Evolutionary conservation across 2,888 invertebrate genomes (phyloP), one percentile per base, ranked within the genome.

Genomic region (Tenthredo mesomela): DNA sequence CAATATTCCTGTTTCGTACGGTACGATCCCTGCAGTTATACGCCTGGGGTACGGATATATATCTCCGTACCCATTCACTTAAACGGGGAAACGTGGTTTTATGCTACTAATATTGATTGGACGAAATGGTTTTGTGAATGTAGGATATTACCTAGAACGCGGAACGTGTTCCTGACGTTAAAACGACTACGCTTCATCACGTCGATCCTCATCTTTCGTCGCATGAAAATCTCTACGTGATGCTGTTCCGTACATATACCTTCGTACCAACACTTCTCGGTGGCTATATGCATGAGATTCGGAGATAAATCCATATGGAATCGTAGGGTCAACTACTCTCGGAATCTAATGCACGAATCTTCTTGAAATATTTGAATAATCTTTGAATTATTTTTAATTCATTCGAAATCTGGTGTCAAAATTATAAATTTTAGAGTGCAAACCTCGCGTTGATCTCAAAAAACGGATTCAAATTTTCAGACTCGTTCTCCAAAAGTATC

Each of bases 81-180:
- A 80, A 61, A 65, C 33, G 84, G 33, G 77, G 47, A 61, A 77
- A 78, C 47, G 33, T 33, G 47, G 33, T 84, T 84, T 78, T 65
- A 67, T 65, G 78, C 40, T 40, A 61, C 25, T 84, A 78, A 61
- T 65, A 67, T 75, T 78, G 84, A 84, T 84, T 78, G 78, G 84
- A 15, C 43, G 65, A 47, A 75, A 77, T 21, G 47, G 61, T 77
- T 33, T 33, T 65, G n/a, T 15, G 65, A 84, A 54, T 37, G 58
- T 58, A 10, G 78, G 78, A 80, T 61, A 80, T 80, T 61, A 61
- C 78, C 61, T 12, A 40, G 37, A 80, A n/a, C 40, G 58, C 61
- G 61, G 58, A 80, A 80, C 78, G 61, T 80, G 61, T 80, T 61
- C 61, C 78, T 40, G 78, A 61, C 61, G 58, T 80, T 40, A 58